Percentiles rank a stretch among this genome's conserved stretches.
phyloP scores from a whole-genome alignment of 2,888 invertebrate species.

The Leucophenga maculata region DNA sequence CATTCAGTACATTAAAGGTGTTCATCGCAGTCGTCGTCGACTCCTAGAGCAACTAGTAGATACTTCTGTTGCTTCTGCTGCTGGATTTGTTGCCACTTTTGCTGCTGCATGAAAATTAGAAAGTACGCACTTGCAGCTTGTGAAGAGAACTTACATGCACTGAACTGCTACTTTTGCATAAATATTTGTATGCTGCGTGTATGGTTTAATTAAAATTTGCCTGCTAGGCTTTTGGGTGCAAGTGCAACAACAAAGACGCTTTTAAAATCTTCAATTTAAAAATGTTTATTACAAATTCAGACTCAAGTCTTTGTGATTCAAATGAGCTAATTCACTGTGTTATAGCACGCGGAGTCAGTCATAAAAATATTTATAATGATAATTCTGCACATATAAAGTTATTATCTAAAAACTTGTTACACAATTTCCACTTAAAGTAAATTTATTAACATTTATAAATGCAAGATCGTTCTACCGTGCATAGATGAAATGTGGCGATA shows the following conservation, averaged over 20 bases:
- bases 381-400: not conserved
- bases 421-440: too few species aligned
- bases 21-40: too few species aligned
- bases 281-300: too few species aligned
- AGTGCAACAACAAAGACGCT: not conserved
- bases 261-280: not conserved
- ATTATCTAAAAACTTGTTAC: too few species aligned
- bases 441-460: too few species aligned
- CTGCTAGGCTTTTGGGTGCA: not conserved
- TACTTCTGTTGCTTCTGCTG: too few species aligned
- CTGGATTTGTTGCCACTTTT: not conserved
- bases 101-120: slow-evolving; percentile 60
- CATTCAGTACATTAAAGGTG: too few species aligned
- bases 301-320: too few species aligned
- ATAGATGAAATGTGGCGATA: too few species aligned
- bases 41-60: too few species aligned
- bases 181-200: not conserved
- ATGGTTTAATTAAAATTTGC: slow-evolving; percentile 12
- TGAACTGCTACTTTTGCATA: too few species aligned
- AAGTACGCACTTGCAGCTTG: slow-evolving; percentile 60
- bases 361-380: not conserved
- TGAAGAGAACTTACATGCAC: not conserved
- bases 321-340: not conserved
- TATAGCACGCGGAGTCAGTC: not conserved
- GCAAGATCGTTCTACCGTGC: too few species aligned